Conservation (phyloP, 2,888 invertebrate species). For the Agrochola macilenta region DNA sequence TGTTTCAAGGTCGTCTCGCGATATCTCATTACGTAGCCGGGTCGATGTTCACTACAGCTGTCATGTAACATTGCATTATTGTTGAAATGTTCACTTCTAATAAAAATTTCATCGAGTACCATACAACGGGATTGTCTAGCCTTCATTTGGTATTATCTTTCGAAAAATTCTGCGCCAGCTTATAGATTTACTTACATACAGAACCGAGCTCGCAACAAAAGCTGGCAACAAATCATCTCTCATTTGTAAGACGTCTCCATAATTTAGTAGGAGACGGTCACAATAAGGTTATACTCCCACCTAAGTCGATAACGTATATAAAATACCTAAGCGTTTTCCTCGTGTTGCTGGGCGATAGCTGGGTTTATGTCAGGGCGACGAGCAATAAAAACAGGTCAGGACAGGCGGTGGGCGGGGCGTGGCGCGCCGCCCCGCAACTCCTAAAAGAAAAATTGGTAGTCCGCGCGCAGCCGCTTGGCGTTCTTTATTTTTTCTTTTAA, state of each 20-base stretch:
- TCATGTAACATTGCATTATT: slow-evolving; percentile 68
- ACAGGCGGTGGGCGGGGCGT: slow-evolving; percentile 84
- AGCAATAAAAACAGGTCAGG: slow-evolving; percentile 90
- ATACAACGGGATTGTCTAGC: slow-evolving; percentile 47
- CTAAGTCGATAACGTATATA: slow-evolving; percentile 84
- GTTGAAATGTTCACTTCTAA: slow-evolving; percentile 58
- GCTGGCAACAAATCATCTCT: slow-evolving; percentile 79
- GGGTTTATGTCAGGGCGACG: slow-evolving; percentile 83
- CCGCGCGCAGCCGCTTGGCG: slow-evolving; percentile 89
- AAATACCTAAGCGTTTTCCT: slow-evolving; percentile 87
- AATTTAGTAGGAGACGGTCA: slow-evolving; percentile 79
- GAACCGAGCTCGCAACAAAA: slow-evolving; percentile 65
- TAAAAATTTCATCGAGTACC: slow-evolving; percentile 53
- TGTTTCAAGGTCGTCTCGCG: slow-evolving; percentile 87
- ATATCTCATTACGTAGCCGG: slow-evolving; percentile 78
- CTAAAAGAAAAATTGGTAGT: slow-evolving; percentile 89
- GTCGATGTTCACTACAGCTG: slow-evolving; percentile 71
- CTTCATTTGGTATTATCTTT: slow-evolving; percentile 68
- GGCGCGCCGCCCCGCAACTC: slow-evolving; percentile 86
- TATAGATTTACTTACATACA: slow-evolving; percentile 56
- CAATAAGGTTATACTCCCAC: slow-evolving; percentile 78
- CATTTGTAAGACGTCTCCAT: slow-evolving; percentile 81
- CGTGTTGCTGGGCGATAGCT: slow-evolving; percentile 84
- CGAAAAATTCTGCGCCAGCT: slow-evolving; percentile 61
- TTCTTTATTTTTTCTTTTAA: slow-evolving; percentile 90